Conservation (phyloP, 2,113 vertebrate genomes). For the Lontra canadensis region DNA sequence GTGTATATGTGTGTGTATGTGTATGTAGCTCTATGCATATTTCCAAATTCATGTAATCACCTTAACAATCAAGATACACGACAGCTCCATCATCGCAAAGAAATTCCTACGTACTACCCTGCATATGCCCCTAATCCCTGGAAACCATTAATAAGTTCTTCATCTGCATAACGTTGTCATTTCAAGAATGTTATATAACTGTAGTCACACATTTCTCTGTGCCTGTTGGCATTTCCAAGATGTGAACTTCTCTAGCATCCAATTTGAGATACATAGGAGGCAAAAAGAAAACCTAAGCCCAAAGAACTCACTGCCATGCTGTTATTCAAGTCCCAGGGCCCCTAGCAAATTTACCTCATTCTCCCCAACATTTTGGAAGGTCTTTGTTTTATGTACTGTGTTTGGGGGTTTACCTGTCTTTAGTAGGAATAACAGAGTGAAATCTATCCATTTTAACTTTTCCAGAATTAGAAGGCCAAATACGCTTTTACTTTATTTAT, state of each 20-base stretch:
- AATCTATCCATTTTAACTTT: neutral
- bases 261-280: neutral
- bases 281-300: neutral
- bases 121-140: neutral
- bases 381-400: neutral
- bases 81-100: neutral
- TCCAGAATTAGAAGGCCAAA: neutral
- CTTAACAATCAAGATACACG: neutral
- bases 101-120: neutral
- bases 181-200: slow-evolving; percentile 23
- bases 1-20: neutral
- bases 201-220: neutral
- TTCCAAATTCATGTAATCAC: neutral
- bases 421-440: neutral
- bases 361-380: neutral
- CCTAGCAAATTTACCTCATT: neutral
- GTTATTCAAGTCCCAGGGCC: neutral
- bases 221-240: neutral
- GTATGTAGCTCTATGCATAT: neutral
- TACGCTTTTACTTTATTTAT: neutral
- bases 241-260: neutral
- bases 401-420: neutral
- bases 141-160: neutral
- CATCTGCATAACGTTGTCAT: neutral
- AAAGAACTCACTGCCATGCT: neutral